Base-by-base conservation (phyloP, 1,140 invertebrate genomes). In the Brachionus angularis region DNA sequence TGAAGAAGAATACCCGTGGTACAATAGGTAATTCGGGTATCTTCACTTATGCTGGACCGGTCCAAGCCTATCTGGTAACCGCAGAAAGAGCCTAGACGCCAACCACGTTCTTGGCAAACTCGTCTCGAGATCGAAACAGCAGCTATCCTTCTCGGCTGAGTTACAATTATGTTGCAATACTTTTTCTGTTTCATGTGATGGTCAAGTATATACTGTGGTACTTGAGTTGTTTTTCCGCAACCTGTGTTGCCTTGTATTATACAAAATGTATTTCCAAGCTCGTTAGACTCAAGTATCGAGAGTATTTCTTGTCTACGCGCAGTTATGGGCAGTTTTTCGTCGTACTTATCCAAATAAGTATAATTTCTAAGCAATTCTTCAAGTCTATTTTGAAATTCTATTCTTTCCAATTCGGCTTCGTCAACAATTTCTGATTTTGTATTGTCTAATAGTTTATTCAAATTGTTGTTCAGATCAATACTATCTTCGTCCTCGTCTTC, bases 131-230 rank as follows among this genome's bases (percentile, higher is more conserved):
- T 77, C 61, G 77, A 79, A 14, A 79, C 76, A n/a, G 80, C 80
- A 27, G 81, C 81, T 39, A 81, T 81, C 18, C 79, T 75, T 5
- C 81, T 62, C 5, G 81, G 81, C 72, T 82, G 81, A 3, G 81
- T 82, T 0, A 82, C 77, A 49, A 81, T 75, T 69, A 82, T 79
- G 72, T 82, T 80, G 74, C 81, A 78, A 71, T 80, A 77, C 23
- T 78, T 73, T 25, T 76, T 72, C 25, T 74, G 64, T 39, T 52
- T 71, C 21, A 77, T 79, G 74, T 76, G 77, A 64, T 78, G 75
- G 69, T 80, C 81, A 53, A 78, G 74, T 49, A 82, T 82, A 75
- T 77, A 82, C 75, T 80, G 80, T 18, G 80, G 80, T 29, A 81
- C 76, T 73, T 81, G 76, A 27, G 81, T 79, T 58, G 81, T 80